phyloP scores from a whole-genome alignment of 1,140 invertebrate species.

The Thaumetopoea pityocampa region DNA sequence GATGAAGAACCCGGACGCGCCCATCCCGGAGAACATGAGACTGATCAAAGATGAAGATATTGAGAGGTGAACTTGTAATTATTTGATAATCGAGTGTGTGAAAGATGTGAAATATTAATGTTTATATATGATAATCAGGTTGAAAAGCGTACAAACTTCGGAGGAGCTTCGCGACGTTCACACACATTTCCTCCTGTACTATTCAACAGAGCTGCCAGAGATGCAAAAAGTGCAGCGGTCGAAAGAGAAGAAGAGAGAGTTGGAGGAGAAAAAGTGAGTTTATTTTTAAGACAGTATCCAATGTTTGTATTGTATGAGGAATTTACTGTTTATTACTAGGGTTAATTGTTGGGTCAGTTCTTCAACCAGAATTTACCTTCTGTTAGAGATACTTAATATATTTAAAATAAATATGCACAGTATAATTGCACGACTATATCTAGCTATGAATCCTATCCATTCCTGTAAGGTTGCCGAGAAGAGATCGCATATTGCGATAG shows the following conservation, averaged over 20 bases:
- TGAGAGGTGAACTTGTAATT: constrained; percentile 77
- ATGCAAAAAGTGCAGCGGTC: constrained; percentile 87
- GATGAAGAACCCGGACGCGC: constrained; percentile 89
- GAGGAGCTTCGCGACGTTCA: constrained; percentile 96
- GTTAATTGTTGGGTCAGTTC: too few species aligned
- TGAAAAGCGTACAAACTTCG: constrained; percentile 88
- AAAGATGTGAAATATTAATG: too few species aligned
- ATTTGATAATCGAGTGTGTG: constrained; percentile 1
- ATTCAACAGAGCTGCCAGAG: constrained; percentile 88
- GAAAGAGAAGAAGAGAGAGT: constrained; percentile 80
- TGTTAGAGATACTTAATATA: too few species aligned
- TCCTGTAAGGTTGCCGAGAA: too few species aligned
- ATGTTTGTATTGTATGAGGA: too few species aligned
- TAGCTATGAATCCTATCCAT: too few species aligned
- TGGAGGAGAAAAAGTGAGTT: constrained; percentile 76
- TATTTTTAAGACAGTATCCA: not conserved
- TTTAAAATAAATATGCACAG: too few species aligned
- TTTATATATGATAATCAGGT: too few species aligned
- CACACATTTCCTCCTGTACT: constrained; percentile 95
- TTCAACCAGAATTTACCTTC: too few species aligned
- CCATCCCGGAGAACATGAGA: constrained; percentile 88
- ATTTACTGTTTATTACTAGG: too few species aligned
- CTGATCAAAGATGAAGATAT: constrained; percentile 92
- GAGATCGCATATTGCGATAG: too few species aligned
- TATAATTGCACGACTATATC: too few species aligned